Base-by-base conservation (phyloP, 2,888 invertebrate species). In the Amblyjoppa proteus region DNA sequence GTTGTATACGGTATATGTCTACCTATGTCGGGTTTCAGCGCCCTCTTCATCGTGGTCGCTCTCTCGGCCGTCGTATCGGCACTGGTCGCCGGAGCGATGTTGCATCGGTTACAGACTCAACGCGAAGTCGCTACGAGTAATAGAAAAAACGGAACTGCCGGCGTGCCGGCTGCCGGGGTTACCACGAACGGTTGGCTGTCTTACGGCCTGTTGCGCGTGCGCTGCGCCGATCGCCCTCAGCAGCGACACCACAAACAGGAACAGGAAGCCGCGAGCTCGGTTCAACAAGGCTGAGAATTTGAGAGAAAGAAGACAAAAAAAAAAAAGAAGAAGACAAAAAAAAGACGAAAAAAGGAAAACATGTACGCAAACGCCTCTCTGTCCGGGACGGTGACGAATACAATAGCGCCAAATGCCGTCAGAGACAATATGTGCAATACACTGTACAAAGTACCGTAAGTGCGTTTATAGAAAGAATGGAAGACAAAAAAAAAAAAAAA, bases 1-100 rank as follows among this genome's bases (percentile, higher is more conserved):
- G 97, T 97, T 0, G 97, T 98, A 7, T 98, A 98, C 93, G 98
- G 98, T 45, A 97, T 98, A 75, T 98, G 98, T 91, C 96, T 98
- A 95, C 98, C 98, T 0, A 97, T 98, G 34, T 97, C 98, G 0
- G 97, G 98, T 38, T 98, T 98, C 93, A 98, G 98, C 89, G 96
- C 98, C 4, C 95, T 98, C 20, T 98, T 98, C 94, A 97, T 98
- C 75, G 96, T 98, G 16, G 97, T 98, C 0, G 97, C 98, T 0
- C 96, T 98, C 11, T 97, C 98, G 0, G 98, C 98, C 0, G 97
- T 98, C 1, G 97, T 98, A 2, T 97, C 98, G 0, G 98, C 98
- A 0, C 94, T 98, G 9, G 97, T 98, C 0, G 98, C 98, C 2
- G 98, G 98, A 1, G 96, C 97, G 1, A 94, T 97, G 93, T 95